Evolutionary conservation across 2,113 vertebrate genomes (phyloP), one percentile per base, ranked within the genome.

Genomic region (Catharus fuscescens): DNA sequence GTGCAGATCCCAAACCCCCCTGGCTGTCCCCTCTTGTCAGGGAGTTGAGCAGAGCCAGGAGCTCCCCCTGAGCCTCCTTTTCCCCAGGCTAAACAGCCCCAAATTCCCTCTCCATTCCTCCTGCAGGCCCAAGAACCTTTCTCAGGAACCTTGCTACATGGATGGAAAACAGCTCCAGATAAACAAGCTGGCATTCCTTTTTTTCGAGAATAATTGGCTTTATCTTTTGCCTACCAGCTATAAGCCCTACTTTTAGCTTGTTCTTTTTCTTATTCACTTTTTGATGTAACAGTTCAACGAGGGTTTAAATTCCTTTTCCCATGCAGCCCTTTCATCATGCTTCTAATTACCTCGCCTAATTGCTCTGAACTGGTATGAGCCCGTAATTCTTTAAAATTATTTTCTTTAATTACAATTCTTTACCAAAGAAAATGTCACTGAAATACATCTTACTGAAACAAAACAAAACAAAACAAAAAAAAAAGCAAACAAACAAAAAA

Each of bases 291-390:
- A 95, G 95, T 97, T 97, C 97, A 97, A 66, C 76, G 14, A 92
- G 82, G 89, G 92, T 88, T 97, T 98, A 94, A 94, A 97, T 95
- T 97, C 94, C 85, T 97, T 97, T 97, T 54, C 91, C 95, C 87
- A 88, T 87, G 95, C 76, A 97, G 93, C 86, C 73, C 67, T 97
- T 97, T 97, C 94, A 97, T 97, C 81, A 9, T 95, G 92, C 95
- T 95, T 97, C 97, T 98, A 98, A 98, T 98, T 97, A 98, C 95
- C 90, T 93, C 92, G 64, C 56, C 94, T 98, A 97, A 98, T 98
- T 98, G 94, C 96, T 97, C 93, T 88, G 87, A 97, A 97, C 91
- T 87, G 92, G 82, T 90, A 92, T 25, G 32, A 97, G 92, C 93
- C 56, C 5, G 4, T 93, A 90, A 61, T 91, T 98, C 97, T 94